Evolutionary conservation across 2,888 invertebrate species (phyloP), one percentile per base, ranked within the genome.

Genomic region (Merodon equestris): DNA sequence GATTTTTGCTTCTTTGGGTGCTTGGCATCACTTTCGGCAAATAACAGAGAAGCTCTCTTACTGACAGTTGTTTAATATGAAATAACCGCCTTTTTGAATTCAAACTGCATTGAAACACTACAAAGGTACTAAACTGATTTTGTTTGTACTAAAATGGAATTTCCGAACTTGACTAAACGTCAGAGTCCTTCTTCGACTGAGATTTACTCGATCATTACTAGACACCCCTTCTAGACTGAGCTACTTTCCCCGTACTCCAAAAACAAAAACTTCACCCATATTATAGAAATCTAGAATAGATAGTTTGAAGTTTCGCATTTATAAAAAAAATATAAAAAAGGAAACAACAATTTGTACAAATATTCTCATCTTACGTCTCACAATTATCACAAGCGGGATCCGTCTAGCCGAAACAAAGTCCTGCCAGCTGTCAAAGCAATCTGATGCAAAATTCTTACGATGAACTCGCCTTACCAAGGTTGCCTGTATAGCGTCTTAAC

Each of bases 381-480:
- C 50, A 27, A 42, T n/a, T 17, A 48, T 12, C 47, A 10, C 9
- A 48, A 38, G 18, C 40, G 40, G 2, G 17, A 34, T 56, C n/a
- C 34, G 17, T 42, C 7, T 38, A 57, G 13, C 1, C 5, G 45
- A 70, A 40, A 10, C 40, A 34, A 19, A 36, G 10, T 17, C 18
- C 47, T 53, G 17, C 27, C 27, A 17, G 27, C 56, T 61, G 51
- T 47, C 61, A 51, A 15, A 38, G 15, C 9, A 40, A 53, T 68
- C 63, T 61, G 64, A 79, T 74, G 74, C 73, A 68, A 73, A 50
- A 68, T 58, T n/a, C 4, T 34, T 15, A 2, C n/a, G 14, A 75
- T 75, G 79, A 60, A 60, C 38, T 45, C 14, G 13, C 34, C 45
- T 5, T 70, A 15, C 48, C 75, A 71, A 67, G 71, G 67, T 75